These are phyloP conservation scores for Portevinia maculata DNA, from an alignment of 2,888 invertebrate genomes.

Conservation along the genomic window DNA sequence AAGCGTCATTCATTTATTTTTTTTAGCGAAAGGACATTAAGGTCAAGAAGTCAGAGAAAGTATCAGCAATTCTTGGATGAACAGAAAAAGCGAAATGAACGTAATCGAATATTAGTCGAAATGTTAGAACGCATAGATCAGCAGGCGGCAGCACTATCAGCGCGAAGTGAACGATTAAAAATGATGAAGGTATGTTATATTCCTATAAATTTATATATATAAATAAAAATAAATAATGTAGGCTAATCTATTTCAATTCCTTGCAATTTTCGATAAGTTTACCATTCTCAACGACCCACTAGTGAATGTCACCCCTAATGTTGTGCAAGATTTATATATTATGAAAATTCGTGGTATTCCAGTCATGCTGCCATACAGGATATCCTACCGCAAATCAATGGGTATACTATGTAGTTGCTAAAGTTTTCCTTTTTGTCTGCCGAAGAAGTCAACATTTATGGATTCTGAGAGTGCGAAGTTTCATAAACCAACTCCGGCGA, in stretches of 20 bases:
- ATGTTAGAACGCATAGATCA: slow-evolving; percentile 85
- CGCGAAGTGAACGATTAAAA: slow-evolving; percentile 85
- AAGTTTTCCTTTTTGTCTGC: neutral
- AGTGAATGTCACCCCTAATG: slow-evolving; percentile 1
- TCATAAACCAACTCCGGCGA: neutral
- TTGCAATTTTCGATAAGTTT: neutral
- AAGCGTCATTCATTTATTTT: slow-evolving; percentile 45
- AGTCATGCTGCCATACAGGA: neutral
- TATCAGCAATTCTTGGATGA: slow-evolving; percentile 84
- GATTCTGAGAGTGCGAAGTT: neutral
- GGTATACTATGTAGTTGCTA: neutral
- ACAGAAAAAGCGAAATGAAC: slow-evolving; percentile 84
- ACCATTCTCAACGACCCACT: neutral
- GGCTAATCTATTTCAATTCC: neutral
- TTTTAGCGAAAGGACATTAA: slow-evolving; percentile 79
- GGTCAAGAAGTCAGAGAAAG: slow-evolving; percentile 79
- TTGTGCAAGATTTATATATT: too few species aligned
- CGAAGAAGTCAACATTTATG: neutral
- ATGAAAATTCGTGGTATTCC: neutral
- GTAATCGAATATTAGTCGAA: slow-evolving; percentile 85
- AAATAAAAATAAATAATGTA: neutral
- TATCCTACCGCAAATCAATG: slow-evolving; percentile 10
- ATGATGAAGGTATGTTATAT: slow-evolving; percentile 83
- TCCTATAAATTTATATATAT: too few species aligned
- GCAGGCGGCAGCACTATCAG: slow-evolving; percentile 84